Percentiles rank a stretch among this genome's conserved stretches.
phyloP scores from a whole-genome alignment of 1,140 invertebrate species.

The Globodera ellingtonae region DNA sequence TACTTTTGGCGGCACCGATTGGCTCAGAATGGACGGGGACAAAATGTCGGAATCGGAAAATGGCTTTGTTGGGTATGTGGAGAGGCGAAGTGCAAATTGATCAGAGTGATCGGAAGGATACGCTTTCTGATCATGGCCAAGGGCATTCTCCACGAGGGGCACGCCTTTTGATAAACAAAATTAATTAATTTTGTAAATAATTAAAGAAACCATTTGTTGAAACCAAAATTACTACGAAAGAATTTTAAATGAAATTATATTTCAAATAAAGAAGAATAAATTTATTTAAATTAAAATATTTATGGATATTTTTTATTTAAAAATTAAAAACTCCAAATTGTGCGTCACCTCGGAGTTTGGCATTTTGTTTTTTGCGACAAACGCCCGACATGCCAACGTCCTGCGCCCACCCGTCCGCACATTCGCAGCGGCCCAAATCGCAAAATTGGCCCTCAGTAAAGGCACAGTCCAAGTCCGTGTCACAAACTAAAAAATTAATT shows the following conservation, averaged over 20 bases:
- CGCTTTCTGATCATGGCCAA: background rate
- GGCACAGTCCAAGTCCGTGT: constrained; percentile 29
- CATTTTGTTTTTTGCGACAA: background rate
- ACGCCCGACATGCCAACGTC: background rate
- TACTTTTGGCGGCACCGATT: background rate
- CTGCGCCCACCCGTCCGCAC: constrained; percentile 32
- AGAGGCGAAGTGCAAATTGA: background rate
- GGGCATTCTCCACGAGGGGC: background rate
- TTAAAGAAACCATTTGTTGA: no score
- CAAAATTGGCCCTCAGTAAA: constrained; percentile 40
- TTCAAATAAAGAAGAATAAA: no score
- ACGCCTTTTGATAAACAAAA: background rate
- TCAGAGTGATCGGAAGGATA: background rate
- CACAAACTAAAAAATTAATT: constrained; percentile 33
- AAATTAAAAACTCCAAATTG: no score
- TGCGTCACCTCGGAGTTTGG: background rate
- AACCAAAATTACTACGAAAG: no score
- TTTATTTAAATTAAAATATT: no score
- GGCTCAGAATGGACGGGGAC: background rate
- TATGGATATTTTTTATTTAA: no score
- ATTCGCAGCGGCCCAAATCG: constrained; percentile 40
- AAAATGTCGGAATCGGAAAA: background rate
- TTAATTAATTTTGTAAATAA: no score
- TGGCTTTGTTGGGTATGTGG: background rate
- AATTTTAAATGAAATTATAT: no score